phyloP scores from a whole-genome alignment of 2,797 vertebrate species.

The Rhodeus uyekii region DNA sequence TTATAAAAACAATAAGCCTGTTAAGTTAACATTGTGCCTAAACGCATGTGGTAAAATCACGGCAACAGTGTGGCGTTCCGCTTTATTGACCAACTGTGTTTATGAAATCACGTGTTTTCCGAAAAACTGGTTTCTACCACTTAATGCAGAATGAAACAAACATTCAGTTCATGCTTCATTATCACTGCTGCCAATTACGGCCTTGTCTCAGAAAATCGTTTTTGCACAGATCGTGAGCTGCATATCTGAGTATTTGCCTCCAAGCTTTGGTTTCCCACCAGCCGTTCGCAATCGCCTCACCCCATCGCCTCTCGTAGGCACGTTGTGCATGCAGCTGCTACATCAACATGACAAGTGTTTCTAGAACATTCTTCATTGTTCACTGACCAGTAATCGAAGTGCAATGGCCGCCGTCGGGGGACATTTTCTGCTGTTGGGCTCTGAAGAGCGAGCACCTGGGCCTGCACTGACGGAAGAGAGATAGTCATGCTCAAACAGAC shows the following conservation, averaged over 20 bases:
- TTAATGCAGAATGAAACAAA: constrained; percentile 22
- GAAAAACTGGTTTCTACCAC: constrained; percentile 20
- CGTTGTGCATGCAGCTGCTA: constrained; percentile 70
- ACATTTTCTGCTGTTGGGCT: constrained; percentile 67
- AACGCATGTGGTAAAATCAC: not conserved
- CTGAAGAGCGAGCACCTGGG: constrained; percentile 42
- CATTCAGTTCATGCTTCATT: constrained; percentile 30
- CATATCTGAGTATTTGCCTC: constrained; percentile 34
- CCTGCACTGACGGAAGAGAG: not conserved
- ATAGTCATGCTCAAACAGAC: constrained; percentile 9
- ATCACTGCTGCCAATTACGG: constrained; percentile 13
- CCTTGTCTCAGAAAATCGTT: constrained; percentile 17
- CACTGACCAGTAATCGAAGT: constrained; percentile 74
- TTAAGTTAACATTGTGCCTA: not conserved
- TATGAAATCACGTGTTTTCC: constrained; percentile 4
- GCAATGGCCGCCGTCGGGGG: constrained; percentile 73
- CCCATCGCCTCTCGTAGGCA: constrained; percentile 17
- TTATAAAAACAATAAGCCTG: no score
- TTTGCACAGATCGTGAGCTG: constrained; percentile 23
- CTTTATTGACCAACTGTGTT: constrained; percentile 10
- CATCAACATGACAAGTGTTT: constrained; percentile 75
- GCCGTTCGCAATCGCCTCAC: constrained; percentile 11
- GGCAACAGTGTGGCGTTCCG: not conserved
- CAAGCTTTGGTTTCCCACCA: constrained; percentile 23
- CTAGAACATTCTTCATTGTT: constrained; percentile 75